Percentiles rank a stretch among this genome's conserved stretches.
Conservation (phyloP, 2,113 vertebrate genomes). For the Apodemus speciosus region DNA sequence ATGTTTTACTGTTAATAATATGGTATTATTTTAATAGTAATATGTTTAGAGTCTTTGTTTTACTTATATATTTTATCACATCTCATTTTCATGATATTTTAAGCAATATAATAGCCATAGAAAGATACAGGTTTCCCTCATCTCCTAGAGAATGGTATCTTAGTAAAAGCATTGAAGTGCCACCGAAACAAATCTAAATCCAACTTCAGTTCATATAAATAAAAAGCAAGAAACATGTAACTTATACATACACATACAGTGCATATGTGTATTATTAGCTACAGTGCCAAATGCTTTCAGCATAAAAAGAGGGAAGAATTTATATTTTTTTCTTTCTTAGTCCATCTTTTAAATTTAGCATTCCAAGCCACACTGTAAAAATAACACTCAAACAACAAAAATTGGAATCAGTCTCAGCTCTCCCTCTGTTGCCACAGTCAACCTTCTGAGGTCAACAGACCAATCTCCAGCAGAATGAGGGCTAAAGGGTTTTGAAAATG, state of each 20-base stretch:
- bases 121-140: background rate
- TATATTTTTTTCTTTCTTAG: conserved; percentile 1
- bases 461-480: conserved; percentile 5
- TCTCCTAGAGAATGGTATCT: background rate
- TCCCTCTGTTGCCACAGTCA: background rate
- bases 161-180: background rate
- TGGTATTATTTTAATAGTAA: background rate
- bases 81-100: background rate
- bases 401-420: background rate
- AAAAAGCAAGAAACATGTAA: conserved; percentile 1
- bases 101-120: background rate
- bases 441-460: conserved; percentile 23
- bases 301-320: background rate
- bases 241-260: background rate
- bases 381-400: conserved; percentile 17
- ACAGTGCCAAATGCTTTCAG: conserved; percentile 10
- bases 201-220: background rate
- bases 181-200: conserved; percentile 10
- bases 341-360: conserved; percentile 46
- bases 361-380: conserved; percentile 7
- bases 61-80: background rate
- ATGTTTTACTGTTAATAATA: conserved; percentile 26
- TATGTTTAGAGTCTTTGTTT: conserved; percentile 9
- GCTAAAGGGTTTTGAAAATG: conserved; percentile 15
- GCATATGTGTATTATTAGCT: conserved; percentile 26